These are phyloP conservation scores for Myathropa florea DNA, from an alignment of 2,888 invertebrate species.

Conservation along the genomic window DNA sequence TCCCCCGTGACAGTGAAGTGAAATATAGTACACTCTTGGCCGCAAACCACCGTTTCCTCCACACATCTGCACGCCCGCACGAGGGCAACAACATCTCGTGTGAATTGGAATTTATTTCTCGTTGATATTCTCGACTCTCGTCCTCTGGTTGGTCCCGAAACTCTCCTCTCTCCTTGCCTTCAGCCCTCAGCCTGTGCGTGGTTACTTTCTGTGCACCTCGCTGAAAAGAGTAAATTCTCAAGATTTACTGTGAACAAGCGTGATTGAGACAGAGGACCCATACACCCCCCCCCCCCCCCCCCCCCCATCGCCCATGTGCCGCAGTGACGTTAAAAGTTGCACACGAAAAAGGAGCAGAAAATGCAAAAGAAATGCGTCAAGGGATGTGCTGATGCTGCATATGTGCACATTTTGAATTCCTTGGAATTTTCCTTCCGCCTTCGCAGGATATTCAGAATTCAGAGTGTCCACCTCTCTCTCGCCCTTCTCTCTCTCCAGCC, in stretches of 20 bases:
- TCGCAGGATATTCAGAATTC: conserved; percentile 38
- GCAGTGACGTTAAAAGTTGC: not conserved
- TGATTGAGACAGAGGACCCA: conserved; percentile 61
- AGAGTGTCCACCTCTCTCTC: not conserved
- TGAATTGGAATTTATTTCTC: conserved; percentile 67
- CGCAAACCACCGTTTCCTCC: conserved; percentile 34
- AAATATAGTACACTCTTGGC: conserved; percentile 57
- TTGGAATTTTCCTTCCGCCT: not conserved
- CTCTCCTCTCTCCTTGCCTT: too few relatives aligned
- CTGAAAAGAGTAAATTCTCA: conserved; percentile 47
- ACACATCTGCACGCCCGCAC: conserved; percentile 18
- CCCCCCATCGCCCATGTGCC: not conserved
- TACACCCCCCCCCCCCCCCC: not conserved
- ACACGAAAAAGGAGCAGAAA: not conserved
- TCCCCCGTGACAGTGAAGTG: conserved; percentile 64
- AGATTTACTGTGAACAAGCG: conserved; percentile 61
- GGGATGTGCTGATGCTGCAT: conserved; percentile 20
- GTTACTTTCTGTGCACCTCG: not conserved
- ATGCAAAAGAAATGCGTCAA: conserved; percentile 39
- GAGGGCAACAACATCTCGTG: conserved; percentile 36
- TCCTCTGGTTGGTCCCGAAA: conserved; percentile 29
- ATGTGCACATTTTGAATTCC: conserved; percentile 32
- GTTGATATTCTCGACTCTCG: conserved; percentile 58
- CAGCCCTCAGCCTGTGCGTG: not conserved
- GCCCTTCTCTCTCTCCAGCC: too few relatives aligned